Evolutionary conservation across 2,797 vertebrate genomes (phyloP), one percentile per base, ranked within the genome.

Genomic region (Spheniscus humboldti): DNA sequence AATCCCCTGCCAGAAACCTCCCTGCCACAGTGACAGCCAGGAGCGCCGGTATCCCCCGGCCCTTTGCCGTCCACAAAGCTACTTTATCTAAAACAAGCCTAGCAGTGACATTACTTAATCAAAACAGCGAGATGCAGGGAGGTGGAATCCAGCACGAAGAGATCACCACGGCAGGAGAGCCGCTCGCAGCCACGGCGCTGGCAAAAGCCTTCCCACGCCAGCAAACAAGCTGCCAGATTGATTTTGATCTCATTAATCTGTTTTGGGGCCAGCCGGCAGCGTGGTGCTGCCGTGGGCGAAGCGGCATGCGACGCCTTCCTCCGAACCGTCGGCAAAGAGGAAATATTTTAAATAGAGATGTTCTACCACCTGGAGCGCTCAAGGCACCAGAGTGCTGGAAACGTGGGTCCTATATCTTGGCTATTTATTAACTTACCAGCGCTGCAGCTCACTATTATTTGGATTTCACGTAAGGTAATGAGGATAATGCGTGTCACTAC

Each of bases 221-320:
- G 88, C 60, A 25, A 96, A 69, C 0, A 24, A 93, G 67, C 87
- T 94, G 97, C 94, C 96, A 96, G 84, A 90, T 97, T 96, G 97
- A 97, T 97, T 95, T 59, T 85, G 85, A 94, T 83, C 94, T 96
- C 82, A 88, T 96, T 96, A 94, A 94, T 83, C 87, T 83, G 75
- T 79, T 35, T 30, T 6, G 7, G 82, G 88, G 72, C 72, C 93
- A 76, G 85, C 14, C 33, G 1, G 87, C 81, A 69, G 88, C 35
- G 3, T 9, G 6, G 55, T 56, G 71, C 80, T 60, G 64, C 71
- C 5, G 2, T 28, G 56, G 71, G 92, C 9, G 0, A 52, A 71
- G 67, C 6, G 1, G 39, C 76, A 35, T 1, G 3, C 2, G 7
- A n/a, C 4, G 1, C n/a, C 64, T 55, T 9, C 48, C 41, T 50